phyloP scores from a whole-genome alignment of 2,888 invertebrate genomes.

The Diarsia rubi region DNA sequence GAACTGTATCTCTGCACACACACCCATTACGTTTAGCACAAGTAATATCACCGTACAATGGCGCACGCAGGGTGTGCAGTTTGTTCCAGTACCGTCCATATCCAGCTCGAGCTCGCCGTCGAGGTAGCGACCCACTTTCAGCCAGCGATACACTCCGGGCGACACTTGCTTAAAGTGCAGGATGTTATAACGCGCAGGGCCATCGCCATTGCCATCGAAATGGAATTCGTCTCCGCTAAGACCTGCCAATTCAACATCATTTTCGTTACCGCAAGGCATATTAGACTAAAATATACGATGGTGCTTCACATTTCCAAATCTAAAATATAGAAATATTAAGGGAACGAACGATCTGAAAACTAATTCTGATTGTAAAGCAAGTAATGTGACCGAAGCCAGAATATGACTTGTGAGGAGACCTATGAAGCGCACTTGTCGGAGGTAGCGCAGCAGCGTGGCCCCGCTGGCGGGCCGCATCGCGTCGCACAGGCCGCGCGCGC shows the following conservation, averaged over 20 bases:
- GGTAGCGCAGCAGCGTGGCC: slow-evolving; percentile 95
- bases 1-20: slow-evolving; percentile 94
- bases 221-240: slow-evolving; percentile 97
- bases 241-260: slow-evolving; percentile 89
- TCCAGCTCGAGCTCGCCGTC: slow-evolving; percentile 95
- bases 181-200: slow-evolving; percentile 98
- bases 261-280: background rate
- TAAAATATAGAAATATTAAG: background rate
- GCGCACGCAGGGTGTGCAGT: background rate
- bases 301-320: background rate
- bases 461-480: slow-evolving; percentile 97
- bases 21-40: background rate
- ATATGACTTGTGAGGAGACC: slow-evolving; percentile 64
- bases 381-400: slow-evolving; percentile 1
- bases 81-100: slow-evolving; percentile 92
- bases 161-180: slow-evolving; percentile 97
- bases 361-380: background rate
- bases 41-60: background rate
- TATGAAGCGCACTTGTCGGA: slow-evolving; percentile 95
- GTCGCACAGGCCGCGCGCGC: slow-evolving; percentile 94
- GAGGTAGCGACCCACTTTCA: slow-evolving; percentile 96
- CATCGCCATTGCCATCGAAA: slow-evolving; percentile 97
- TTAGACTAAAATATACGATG: background rate
- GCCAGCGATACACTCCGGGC: slow-evolving; percentile 95
- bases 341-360: background rate